These are phyloP conservation scores for Sipunculus nudus DNA, from an alignment of 2,888 invertebrate species.

Conservation along the genomic window DNA sequence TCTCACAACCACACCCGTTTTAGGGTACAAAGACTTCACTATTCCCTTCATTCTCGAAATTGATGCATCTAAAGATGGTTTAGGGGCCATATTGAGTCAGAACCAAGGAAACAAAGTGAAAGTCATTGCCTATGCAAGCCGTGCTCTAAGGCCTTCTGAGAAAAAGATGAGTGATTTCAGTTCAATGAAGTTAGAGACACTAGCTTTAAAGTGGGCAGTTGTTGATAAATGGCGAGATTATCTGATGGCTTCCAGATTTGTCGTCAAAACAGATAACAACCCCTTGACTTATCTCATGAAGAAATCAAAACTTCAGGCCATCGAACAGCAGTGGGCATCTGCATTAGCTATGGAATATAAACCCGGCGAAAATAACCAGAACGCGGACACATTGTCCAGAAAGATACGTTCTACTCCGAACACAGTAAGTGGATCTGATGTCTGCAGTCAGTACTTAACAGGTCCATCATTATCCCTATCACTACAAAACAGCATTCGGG, in stretches of 20 bases:
- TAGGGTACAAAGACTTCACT: neutral
- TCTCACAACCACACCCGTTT: neutral
- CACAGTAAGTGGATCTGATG: no score
- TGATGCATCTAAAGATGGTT: neutral
- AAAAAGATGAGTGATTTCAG: neutral
- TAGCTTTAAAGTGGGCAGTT: slow-evolving; percentile 1
- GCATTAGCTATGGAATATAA: slow-evolving; percentile 35
- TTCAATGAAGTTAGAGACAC: neutral
- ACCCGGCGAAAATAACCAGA: slow-evolving; percentile 28
- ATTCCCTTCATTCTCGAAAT: neutral
- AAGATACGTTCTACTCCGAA: no score
- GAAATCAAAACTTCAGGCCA: slow-evolving; percentile 36
- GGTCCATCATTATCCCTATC: no score
- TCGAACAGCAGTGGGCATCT: slow-evolving; percentile 37
- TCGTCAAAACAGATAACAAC: slow-evolving; percentile 6
- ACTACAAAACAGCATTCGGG: no score
- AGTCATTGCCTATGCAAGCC: neutral
- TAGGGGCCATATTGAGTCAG: neutral
- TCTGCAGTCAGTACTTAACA: no score
- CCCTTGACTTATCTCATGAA: slow-evolving; percentile 3
- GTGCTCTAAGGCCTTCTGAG: no score
- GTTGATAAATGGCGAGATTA: no score
- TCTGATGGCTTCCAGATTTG: no score
- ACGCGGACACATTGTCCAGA: slow-evolving; percentile 35
- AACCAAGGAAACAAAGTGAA: neutral